Evolutionary conservation across 2,797 vertebrate species (phyloP).

Genomic region (Delichon dasypus): DNA sequence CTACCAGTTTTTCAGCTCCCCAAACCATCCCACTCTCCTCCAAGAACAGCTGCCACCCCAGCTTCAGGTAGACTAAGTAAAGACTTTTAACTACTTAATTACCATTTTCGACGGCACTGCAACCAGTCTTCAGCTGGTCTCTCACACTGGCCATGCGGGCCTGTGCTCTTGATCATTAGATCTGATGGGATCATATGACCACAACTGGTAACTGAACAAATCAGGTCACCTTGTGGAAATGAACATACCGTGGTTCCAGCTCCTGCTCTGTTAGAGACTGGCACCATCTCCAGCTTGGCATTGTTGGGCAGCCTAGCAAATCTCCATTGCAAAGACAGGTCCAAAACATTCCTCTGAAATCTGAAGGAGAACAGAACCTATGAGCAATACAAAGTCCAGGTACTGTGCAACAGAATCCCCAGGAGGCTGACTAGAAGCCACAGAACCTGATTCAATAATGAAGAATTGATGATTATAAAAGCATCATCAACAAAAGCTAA

Average conservation of each 20-base stretch:
- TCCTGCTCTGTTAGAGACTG: constrained; percentile 75
- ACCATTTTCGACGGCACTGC: neutral
- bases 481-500: neutral
- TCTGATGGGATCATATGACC: neutral
- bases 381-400: neutral
- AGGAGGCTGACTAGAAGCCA: neutral
- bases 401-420: neutral
- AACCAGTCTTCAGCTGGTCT: neutral
- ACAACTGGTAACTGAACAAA: neutral
- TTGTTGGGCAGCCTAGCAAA: constrained; percentile 97
- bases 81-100: neutral
- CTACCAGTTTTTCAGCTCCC: neutral
- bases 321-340: constrained; percentile 91
- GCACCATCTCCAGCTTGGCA: constrained; percentile 96
- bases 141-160: neutral
- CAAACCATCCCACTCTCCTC: neutral
- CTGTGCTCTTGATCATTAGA: neutral
- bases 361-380: constrained; percentile 69
- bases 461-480: neutral
- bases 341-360: constrained; percentile 92
- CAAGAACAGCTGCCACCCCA: neutral
- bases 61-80: neutral
- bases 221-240: accelerated
- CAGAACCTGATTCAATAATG: accelerated
- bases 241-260: constrained; percentile 79